phyloP scores from a whole-genome alignment of 2,888 invertebrate species.

The Sabellastarte sp. region DNA sequence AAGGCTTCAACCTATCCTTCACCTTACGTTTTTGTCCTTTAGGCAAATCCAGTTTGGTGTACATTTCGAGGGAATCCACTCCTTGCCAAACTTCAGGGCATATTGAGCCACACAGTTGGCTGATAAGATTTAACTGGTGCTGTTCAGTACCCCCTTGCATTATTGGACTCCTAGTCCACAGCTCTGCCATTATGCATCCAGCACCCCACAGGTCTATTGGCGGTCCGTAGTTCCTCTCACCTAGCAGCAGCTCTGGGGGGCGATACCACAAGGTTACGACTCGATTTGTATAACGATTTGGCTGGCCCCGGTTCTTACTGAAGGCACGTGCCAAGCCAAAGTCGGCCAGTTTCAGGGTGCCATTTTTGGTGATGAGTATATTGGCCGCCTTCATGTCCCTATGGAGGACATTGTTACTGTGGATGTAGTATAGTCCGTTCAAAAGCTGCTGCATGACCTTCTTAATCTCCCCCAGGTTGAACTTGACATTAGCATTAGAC shows the following conservation, averaged over 20 bases:
- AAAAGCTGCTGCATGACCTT: slow-evolving; percentile 71
- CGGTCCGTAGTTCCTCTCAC: slow-evolving; percentile 88
- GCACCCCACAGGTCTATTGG: slow-evolving; percentile 90
- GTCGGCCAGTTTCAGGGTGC: slow-evolving; percentile 84
- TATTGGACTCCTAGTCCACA: slow-evolving; percentile 85
- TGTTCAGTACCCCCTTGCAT: slow-evolving; percentile 88
- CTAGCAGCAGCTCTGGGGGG: slow-evolving; percentile 60
- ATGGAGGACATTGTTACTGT: slow-evolving; percentile 72
- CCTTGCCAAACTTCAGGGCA: slow-evolving; percentile 72
- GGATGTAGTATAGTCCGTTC: slow-evolving; percentile 92
- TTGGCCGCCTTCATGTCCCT: slow-evolving; percentile 98
- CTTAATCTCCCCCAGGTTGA: slow-evolving; percentile 94
- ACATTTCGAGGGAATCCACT: slow-evolving; percentile 84
- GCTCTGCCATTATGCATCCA: slow-evolving; percentile 99
- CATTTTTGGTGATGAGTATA: slow-evolving; percentile 92
- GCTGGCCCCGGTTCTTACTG: slow-evolving; percentile 82
- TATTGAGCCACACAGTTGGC: slow-evolving; percentile 94
- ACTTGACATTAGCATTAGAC: slow-evolving; percentile 93
- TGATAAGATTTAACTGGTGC: slow-evolving; percentile 90
- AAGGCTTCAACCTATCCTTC: slow-evolving; percentile 70
- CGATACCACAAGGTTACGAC: slow-evolving; percentile 97
- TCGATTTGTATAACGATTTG: slow-evolving; percentile 90
- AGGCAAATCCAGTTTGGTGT: slow-evolving; percentile 61
- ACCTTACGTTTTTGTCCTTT: slow-evolving; percentile 54
- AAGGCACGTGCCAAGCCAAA: slow-evolving; percentile 95